Percentiles rank a stretch among this genome's conserved stretches.
Conservation (phyloP, 1,140 invertebrate genomes). For the Drosophila pruinosa region DNA sequence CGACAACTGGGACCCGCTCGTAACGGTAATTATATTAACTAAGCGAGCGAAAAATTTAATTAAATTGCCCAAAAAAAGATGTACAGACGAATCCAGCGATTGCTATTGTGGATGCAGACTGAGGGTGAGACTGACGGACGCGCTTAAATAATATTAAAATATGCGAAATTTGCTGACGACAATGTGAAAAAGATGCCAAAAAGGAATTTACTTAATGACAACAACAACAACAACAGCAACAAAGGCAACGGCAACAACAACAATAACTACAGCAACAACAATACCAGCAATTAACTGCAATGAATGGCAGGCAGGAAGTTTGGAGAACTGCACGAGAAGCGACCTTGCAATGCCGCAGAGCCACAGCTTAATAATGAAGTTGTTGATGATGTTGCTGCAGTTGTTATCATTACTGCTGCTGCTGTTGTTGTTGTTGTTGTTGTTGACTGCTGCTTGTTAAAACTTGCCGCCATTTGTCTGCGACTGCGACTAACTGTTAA, state of each 20-base stretch:
- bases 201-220: slow-evolving; percentile 68
- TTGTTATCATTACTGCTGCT: slow-evolving; percentile 1
- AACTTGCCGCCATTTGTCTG: slow-evolving; percentile 66
- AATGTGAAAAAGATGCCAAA: slow-evolving; percentile 62
- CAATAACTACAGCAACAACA: slow-evolving; percentile 35
- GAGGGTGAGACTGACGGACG: slow-evolving; percentile 43
- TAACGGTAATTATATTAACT: slow-evolving; percentile 74
- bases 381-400: neutral
- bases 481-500: slow-evolving; percentile 39
- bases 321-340: slow-evolving; percentile 47
- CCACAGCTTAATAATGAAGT: slow-evolving; percentile 6
- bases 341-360: slow-evolving; percentile 74
- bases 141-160: slow-evolving; percentile 59
- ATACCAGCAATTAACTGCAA: slow-evolving; percentile 60
- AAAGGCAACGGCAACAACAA: slow-evolving; percentile 20
- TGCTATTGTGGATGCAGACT: neutral
- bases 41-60: slow-evolving; percentile 58
- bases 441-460: slow-evolving; percentile 49
- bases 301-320: slow-evolving; percentile 68
- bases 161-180: slow-evolving; percentile 55
- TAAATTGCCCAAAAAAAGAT: slow-evolving; percentile 70
- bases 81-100: slow-evolving; percentile 19
- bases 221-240: slow-evolving; percentile 15
- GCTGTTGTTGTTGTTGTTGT: neutral
- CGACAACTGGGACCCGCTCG: neutral